Evolutionary conservation across 2,797 vertebrate species (phyloP), one percentile per base, ranked within the genome.

Genomic region (Danio jaintianensis): DNA sequence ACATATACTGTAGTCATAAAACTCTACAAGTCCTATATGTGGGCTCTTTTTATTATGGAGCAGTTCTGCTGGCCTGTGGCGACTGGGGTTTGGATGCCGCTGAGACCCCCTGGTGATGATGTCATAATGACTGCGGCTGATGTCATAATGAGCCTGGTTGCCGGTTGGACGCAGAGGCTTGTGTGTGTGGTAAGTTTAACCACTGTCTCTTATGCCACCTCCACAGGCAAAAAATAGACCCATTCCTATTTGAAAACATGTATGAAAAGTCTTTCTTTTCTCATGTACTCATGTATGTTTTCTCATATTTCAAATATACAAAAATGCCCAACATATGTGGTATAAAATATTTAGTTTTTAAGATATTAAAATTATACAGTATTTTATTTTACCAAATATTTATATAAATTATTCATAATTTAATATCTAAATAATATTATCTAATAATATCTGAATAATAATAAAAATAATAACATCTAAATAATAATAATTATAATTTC

Each of bases 71-170:
- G 64, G 71, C 56, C 56, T 64, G 76, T 69, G 77, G 77, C 56
- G 5, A 29, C 36, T 22, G 59, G 18, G 66, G 50, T 80, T 83
- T 45, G 68, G 79, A 61, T 11, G 45, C 29, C 67, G 11, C 52
- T 67, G 15, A n/a, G 66, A 81, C 81, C 81, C 53, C 62, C 42
- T 55, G 38, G 56, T 70, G 18, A 73, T 40, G 56, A 64, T 73
- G 74, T 74, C 55, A 75, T 83, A 79, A 84, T 38, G 58, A 76
- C 50, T 77, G 79, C 58, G 78, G 82, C 78, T 80, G 61, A 71
- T 77, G 69, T 75, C 77, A 80, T 73, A 50, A 84, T 79, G 79
- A 84, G 70, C 9, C 22, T 76, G 79, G 79, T 82, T 77, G 43
- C 43, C 72, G 74, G 75, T 50, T 40, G 63, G 36, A 71, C 3